A percentile compares a stretch with the other conserved stretches of the same genome.
Conservation (phyloP, 2,797 vertebrate genomes). For the Mico argentatus region DNA sequence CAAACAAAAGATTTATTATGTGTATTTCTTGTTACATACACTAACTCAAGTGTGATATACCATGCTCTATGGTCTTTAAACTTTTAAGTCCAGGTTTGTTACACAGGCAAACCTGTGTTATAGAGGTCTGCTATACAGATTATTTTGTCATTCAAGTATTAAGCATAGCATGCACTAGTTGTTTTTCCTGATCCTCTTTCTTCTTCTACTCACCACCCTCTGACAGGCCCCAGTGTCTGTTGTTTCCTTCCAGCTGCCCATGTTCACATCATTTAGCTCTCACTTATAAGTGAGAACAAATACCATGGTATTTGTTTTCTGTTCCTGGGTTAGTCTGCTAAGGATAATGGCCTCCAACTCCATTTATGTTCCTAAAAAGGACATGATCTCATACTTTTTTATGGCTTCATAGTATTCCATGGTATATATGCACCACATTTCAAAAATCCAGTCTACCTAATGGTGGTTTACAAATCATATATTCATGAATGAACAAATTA, state of each 20-base stretch:
- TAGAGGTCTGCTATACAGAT: not conserved
- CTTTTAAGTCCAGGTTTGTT: not conserved
- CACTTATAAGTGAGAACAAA: not conserved
- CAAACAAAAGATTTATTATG: not conserved
- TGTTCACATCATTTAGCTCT: not conserved
- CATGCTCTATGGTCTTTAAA: not conserved
- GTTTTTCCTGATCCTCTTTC: not conserved
- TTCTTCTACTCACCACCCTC: not conserved
- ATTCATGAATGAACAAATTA: not conserved
- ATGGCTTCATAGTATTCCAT: not conserved
- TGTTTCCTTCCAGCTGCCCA: not conserved
- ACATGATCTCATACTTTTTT: not conserved
- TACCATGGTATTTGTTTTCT: not conserved
- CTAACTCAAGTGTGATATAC: not conserved
- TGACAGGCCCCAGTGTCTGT: not conserved
- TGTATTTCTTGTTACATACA: not conserved
- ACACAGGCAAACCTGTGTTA: not conserved
- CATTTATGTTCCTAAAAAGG: not conserved
- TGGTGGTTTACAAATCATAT: not conserved
- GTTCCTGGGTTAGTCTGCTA: not conserved
- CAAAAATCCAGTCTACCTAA: not conserved
- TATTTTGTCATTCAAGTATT: not conserved
- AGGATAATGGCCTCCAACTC: not conserved
- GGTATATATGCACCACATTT: not conserved
- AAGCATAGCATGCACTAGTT: not conserved